A percentile compares a stretch with the other conserved stretches of the same genome.
phyloP scores from a whole-genome alignment of 1,140 invertebrate genomes.

The Micrasema minimum region DNA sequence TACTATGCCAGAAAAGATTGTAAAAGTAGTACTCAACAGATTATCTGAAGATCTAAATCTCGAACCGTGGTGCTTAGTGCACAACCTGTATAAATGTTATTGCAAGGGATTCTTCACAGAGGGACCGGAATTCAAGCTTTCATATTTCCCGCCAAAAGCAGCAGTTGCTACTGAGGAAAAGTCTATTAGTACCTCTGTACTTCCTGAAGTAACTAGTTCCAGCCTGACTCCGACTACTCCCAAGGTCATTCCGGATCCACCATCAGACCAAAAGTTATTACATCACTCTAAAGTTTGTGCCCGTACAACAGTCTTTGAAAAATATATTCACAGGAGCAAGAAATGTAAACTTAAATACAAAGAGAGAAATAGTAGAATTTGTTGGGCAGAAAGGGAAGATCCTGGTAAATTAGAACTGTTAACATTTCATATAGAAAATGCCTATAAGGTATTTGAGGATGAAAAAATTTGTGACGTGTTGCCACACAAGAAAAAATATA shows the following conservation, averaged over 20 bases:
- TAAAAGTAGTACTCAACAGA: constrained; percentile 45
- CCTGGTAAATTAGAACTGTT: background rate
- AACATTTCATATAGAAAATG: constrained; percentile 3
- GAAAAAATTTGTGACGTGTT: background rate
- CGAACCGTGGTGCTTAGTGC: constrained; percentile 57
- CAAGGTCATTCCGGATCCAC: too few species aligned
- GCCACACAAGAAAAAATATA: too few species aligned
- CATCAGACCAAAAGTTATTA: too few species aligned
- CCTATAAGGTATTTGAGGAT: constrained; percentile 8
- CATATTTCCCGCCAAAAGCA: constrained; percentile 2
- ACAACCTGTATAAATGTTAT: constrained; percentile 57
- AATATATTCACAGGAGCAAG: constrained; percentile 28
- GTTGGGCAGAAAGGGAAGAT: constrained; percentile 17
- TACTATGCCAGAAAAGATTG: constrained; percentile 44
- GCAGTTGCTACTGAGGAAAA: too few species aligned
- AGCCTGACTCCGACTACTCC: too few species aligned
- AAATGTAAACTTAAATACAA: constrained; percentile 24
- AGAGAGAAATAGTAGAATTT: constrained; percentile 33
- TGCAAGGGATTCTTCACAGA: constrained; percentile 53
- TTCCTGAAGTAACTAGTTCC: too few species aligned
- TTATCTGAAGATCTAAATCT: constrained; percentile 52
- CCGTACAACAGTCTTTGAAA: constrained; percentile 8
- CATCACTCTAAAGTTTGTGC: background rate
- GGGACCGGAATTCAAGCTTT: constrained; percentile 16
- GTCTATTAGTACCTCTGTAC: too few species aligned